Base-by-base conservation (phyloP, 2,113 vertebrate genomes). In the Machaerirhynchus nigripectus region DNA sequence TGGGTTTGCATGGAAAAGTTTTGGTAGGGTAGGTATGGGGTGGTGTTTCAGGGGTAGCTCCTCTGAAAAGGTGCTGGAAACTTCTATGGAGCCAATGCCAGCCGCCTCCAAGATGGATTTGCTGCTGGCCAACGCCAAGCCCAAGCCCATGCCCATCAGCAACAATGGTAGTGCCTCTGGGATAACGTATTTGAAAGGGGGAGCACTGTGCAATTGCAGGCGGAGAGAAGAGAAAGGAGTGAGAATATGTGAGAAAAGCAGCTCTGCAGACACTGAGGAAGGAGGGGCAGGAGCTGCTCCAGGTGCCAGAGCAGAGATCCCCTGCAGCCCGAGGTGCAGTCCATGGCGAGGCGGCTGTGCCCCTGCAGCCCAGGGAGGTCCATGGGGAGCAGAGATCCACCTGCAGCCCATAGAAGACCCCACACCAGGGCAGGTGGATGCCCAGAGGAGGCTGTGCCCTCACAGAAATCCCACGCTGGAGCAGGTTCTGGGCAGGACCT, bases 21-120 rank as follows among this genome's bases (percentile, higher is more conserved):
- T 63, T 52, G 23, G 7, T 39, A 7, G 40, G 23, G 8, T 4
- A 33, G 9, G 8, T 1, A 0, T 15, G 21, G 26, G 13, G 5
- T 16, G 31, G 16, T 56, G 7, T 26, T 63, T 15, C 16, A 9
- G 7, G 9, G 18, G 2, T 28, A 21, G 28, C 26, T 87, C 56
- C 24, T n/a, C 13, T 68, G 42, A 78, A 60, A 83, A 74, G 37
- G 19, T 42, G 22, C n/a, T 40, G 49, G 67, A 84, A 79, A 10
- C 11, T 78, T 77, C 64, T 17, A 4, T 55, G n/a, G 39, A 37
- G 11, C 18, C 52, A 42, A 18, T 49, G 13, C 9, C 42, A 42
- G 13, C 21, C 1, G 0, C 15, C 30, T 55, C 15, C 52, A 28
- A 39, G 60, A 44, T 11, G 39, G 44, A 46, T 46, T 52, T 1